Base-by-base conservation (phyloP, 2,888 invertebrate genomes). In the Oxytorus armatus region DNA sequence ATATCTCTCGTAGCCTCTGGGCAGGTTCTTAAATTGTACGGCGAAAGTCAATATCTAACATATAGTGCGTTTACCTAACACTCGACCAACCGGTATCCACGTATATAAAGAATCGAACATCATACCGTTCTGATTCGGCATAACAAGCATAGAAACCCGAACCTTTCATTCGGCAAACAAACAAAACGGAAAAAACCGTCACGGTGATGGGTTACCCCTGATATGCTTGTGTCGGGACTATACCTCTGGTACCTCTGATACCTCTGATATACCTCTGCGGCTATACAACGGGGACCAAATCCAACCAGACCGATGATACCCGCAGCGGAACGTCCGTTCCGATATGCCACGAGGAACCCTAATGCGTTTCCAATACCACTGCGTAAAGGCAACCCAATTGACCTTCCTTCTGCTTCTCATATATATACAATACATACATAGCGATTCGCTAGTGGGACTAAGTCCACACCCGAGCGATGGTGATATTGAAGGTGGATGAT, bases 301-400 rank as follows among this genome's bases (percentile, higher is more conserved):
- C 68, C 70, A 72, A 72, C 63, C 36, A 69, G 61, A 49, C 36
- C 39, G 72, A 57, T 21, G 69, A 77, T 68, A 66, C 57, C 33
- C 47, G 7, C 42, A 21, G 51, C 44, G 72, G 29, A 3, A 25
- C 36, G 75, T 74, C 77, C 74, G n/a, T n/a, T n/a, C n/a, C 49
- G 72, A 72, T 82, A 72, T 77, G 70, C 77, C 63, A 44, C 70
- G 82, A 75, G 78, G 80, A 81, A 44, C 79, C 84, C 85, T 86
- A 86, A 88, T 88, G 87, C 85, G 82, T 88, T 88, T 88, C 86
- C 87, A 87, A 88, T 88, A 88, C 77, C 82, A 82, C 81, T 84
- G 81, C 82, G 81, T 82, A 81, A 84, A 83, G 81, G 79, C 73
- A 77, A 70, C 79, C 68, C 81, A 78, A 61, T 53, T 59, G 73